phyloP scores from a whole-genome alignment of 2,113 vertebrate species.

The Brachionichthys hirsutus region DNA sequence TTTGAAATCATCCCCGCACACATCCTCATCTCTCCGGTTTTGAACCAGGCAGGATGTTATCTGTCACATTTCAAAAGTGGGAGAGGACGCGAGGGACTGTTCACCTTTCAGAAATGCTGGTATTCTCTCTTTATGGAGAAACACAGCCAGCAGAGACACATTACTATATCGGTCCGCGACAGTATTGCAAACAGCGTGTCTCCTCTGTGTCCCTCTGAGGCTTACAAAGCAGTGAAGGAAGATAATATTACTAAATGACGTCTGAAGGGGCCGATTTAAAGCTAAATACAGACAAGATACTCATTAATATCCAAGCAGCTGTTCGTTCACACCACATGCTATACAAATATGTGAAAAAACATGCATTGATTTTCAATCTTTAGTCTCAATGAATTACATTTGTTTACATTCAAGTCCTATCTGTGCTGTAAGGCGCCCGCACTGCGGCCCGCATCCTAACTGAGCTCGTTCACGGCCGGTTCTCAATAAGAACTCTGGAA shows the following conservation, averaged over 20 bases:
- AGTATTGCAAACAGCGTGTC: slow-evolving; percentile 64
- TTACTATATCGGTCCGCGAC: slow-evolving; percentile 63
- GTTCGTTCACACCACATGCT: slow-evolving; percentile 1
- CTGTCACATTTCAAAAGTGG: slow-evolving; percentile 72
- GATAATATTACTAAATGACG: slow-evolving; percentile 55
- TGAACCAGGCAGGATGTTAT: slow-evolving; percentile 73
- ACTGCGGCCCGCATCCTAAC: neutral
- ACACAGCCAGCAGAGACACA: slow-evolving; percentile 68
- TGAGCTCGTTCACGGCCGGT: too few species aligned
- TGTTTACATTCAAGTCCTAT: neutral
- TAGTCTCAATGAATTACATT: neutral
- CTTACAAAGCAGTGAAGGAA: slow-evolving; percentile 36
- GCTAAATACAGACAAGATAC: slow-evolving; percentile 17
- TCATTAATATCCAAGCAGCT: slow-evolving; percentile 40
- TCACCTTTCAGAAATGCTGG: slow-evolving; percentile 71
- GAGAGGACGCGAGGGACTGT: slow-evolving; percentile 62
- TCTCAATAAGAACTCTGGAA: too few species aligned
- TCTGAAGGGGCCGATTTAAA: slow-evolving; percentile 51
- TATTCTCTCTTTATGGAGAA: slow-evolving; percentile 66
- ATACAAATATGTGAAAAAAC: slow-evolving; percentile 1
- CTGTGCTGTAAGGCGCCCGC: neutral
- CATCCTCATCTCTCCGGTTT: slow-evolving; percentile 54
- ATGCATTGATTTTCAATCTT: neutral
- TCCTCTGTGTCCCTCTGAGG: slow-evolving; percentile 58
- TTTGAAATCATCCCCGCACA: slow-evolving; percentile 68